phyloP scores from a whole-genome alignment of 2,888 invertebrate species.

The Amphipyra tragopoginis region DNA sequence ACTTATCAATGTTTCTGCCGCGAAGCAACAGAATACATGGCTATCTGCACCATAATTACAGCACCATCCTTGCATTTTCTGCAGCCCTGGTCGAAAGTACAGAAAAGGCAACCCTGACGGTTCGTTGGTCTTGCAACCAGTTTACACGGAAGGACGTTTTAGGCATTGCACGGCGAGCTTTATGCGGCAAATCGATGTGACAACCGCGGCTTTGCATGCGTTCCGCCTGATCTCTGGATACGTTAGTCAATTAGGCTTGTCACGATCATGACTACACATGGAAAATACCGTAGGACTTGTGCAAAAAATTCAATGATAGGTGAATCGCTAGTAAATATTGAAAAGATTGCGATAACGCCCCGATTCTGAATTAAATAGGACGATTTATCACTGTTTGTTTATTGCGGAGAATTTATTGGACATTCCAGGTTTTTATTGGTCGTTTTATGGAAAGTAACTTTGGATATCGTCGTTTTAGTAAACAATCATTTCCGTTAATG shows the following conservation, averaged over 20 bases:
- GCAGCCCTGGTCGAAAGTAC: slow-evolving; percentile 46
- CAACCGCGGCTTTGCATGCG: slow-evolving; percentile 76
- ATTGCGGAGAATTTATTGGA: slow-evolving; percentile 47
- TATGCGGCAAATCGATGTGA: slow-evolving; percentile 78
- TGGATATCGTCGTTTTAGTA: slow-evolving; percentile 32
- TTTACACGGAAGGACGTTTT: slow-evolving; percentile 85
- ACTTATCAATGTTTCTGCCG: slow-evolving; percentile 26
- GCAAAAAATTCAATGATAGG: slow-evolving; percentile 58
- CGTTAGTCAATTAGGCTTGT: slow-evolving; percentile 75
- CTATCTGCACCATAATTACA: slow-evolving; percentile 47
- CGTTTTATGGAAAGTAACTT: slow-evolving; percentile 35
- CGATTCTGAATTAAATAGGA: slow-evolving; percentile 45
- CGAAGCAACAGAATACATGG: slow-evolving; percentile 36
- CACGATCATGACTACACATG: slow-evolving; percentile 66
- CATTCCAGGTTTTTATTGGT: slow-evolving; percentile 44
- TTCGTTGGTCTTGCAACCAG: slow-evolving; percentile 72
- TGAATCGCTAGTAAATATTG: slow-evolving; percentile 60
- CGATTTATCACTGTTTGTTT: slow-evolving; percentile 51
- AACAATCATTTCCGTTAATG: slow-evolving; percentile 53
- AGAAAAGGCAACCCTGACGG: slow-evolving; percentile 66
- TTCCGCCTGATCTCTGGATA: slow-evolving; percentile 65
- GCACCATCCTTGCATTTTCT: slow-evolving; percentile 32
- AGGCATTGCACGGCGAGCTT: slow-evolving; percentile 74
- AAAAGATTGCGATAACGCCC: slow-evolving; percentile 55
- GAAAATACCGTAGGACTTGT: slow-evolving; percentile 51